Base-by-base conservation (phyloP, 1,140 invertebrate genomes). In the Phortica variegata region DNA sequence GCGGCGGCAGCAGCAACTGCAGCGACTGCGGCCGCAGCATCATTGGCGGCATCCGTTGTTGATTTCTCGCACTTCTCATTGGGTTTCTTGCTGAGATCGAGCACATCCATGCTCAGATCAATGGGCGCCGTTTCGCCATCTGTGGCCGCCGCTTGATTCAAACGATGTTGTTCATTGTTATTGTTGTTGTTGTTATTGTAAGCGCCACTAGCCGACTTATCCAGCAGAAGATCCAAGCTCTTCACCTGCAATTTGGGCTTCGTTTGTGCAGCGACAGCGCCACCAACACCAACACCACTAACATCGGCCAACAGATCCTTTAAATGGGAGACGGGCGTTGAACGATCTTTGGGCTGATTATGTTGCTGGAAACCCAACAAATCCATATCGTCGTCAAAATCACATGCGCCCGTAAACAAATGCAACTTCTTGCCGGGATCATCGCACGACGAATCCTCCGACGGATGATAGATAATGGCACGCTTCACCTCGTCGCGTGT, bases 41-140 rank as follows among this genome's bases (percentile, higher is more conserved):
- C n/a, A n/a, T n/a, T n/a, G n/a, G n/a, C n/a, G n/a, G n/a, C n/a
- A n/a, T n/a, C n/a, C n/a, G n/a, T n/a, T n/a, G n/a, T n/a, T n/a
- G 12, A 12, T n/a, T 29, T 15, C 15, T 38, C 36, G 15, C 13
- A 7, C 9, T n/a, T n/a, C n/a, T 12, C 15, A 10, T 38, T 17
- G 26, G 51, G 61, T 72, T 92, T 93, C 56, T 90, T 89, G 63
- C 89, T 91, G 49, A 95, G 82, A 77, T 95, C 92, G n/a, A 95
- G 75, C 2, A 89, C 89, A 75, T 90, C 87, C 77, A 88, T 88
- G 21, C 84, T 85, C 3, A 91, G 77, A 78, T 93, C 89, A 43
- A 93, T 78, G 0, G 89, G 87, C 8, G 59, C 40, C 9, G 38
- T n/a, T 47, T 76, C 75, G 43, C 79, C 78, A 34, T 41, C 57